Conservation (phyloP, 2,797 vertebrate species). For the Peromyscus nudipes region DNA sequence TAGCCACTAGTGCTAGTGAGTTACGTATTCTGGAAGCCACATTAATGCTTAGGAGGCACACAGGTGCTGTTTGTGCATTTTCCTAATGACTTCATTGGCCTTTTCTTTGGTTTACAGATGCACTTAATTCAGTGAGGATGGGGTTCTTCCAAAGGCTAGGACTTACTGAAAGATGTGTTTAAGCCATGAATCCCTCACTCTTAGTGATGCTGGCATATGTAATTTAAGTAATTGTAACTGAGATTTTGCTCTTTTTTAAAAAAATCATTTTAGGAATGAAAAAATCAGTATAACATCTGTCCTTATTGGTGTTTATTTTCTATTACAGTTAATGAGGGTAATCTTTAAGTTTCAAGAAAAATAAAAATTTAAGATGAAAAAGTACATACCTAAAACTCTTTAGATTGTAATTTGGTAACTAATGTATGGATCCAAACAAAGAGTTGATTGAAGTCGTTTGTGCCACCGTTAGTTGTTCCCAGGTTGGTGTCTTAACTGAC, state of each 20-base stretch:
- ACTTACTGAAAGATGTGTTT: not conserved
- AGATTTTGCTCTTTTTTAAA: not conserved
- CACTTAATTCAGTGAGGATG: constrained; percentile 2
- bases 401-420: constrained; percentile 43
- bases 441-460: constrained; percentile 1
- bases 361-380: constrained; percentile 52
- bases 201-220: not conserved
- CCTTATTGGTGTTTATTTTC: constrained; percentile 25
- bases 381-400: constrained; percentile 1
- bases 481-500: not conserved
- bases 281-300: constrained; percentile 9
- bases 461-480: not conserved
- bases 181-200: not conserved
- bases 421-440: constrained; percentile 21
- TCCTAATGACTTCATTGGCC: constrained; percentile 35
- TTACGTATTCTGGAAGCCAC: not conserved
- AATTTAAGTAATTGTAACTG: not conserved
- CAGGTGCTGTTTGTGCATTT: not conserved
- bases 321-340: not conserved
- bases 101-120: constrained; percentile 56
- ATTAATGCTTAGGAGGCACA: not conserved
- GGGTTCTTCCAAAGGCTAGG: not conserved
- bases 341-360: constrained; percentile 53
- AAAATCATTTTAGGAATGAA: constrained; percentile 5
- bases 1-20: not conserved